These are phyloP conservation scores for Enteromius argenteus DNA, from an alignment of 2,797 vertebrate species.

Conservation along the genomic window DNA sequence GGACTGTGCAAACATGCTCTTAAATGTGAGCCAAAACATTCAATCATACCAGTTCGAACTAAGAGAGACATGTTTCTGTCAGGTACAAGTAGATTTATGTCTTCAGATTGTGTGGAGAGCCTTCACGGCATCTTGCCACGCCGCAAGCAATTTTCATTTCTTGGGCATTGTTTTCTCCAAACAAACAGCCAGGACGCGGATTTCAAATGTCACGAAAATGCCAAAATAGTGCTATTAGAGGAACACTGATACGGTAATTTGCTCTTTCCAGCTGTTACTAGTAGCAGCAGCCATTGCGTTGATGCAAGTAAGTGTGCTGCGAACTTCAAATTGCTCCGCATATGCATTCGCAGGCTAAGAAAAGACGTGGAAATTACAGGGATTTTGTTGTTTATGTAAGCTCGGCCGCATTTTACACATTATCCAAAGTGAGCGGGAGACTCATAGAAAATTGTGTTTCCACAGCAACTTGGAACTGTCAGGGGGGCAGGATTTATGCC, in stretches of 20 bases:
- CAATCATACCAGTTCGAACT: conserved; percentile 49
- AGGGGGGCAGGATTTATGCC: conserved; percentile 70
- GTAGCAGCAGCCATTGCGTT: conserved; percentile 17
- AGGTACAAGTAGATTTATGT: conserved; percentile 46
- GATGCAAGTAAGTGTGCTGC: not conserved
- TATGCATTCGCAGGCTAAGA: conserved; percentile 33
- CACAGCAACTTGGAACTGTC: conserved; percentile 63
- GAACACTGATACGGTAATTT: conserved; percentile 31
- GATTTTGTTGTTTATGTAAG: conserved; percentile 32
- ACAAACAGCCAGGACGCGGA: conserved; percentile 18
- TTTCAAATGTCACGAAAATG: conserved; percentile 17
- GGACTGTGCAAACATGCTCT: conserved; percentile 41
- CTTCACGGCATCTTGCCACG: conserved; percentile 18
- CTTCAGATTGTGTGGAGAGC: conserved; percentile 18
- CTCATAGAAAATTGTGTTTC: conserved; percentile 65
- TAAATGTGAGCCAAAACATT: conserved; percentile 37
- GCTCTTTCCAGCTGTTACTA: conserved; percentile 28
- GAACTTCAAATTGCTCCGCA: conserved; percentile 21
- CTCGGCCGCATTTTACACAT: not conserved
- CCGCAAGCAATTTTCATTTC: conserved; percentile 36
- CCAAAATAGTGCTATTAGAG: conserved; percentile 39
- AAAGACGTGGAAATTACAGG: conserved; percentile 31
- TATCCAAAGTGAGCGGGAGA: conserved; percentile 4
- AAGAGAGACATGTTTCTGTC: conserved; percentile 50
- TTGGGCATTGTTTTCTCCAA: conserved; percentile 17